phyloP scores from a whole-genome alignment of 1,140 invertebrate genomes.

The Thalassaphorura encarpata region DNA sequence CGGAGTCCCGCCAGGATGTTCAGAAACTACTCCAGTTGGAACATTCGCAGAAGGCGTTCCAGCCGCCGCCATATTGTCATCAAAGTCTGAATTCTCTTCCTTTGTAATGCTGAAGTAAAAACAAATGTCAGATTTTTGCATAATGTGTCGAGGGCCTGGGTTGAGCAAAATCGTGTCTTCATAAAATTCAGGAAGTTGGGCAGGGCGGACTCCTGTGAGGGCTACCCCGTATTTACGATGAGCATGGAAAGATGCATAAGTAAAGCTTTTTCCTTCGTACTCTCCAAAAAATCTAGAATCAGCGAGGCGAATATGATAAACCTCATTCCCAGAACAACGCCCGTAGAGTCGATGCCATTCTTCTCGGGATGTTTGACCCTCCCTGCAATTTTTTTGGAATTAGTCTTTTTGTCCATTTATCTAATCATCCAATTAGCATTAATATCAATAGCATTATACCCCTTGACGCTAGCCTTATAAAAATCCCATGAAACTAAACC shows the following conservation, averaged over 20 bases:
- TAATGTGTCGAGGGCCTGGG: constrained; percentile 72
- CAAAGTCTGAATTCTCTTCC: constrained; percentile 86
- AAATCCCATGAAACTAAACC: too few species aligned
- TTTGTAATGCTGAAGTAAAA: constrained; percentile 99
- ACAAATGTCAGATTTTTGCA: constrained; percentile 95
- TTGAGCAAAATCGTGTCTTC: constrained; percentile 91
- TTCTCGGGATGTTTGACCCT: constrained; percentile 91
- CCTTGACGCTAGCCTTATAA: too few species aligned
- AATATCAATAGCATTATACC: too few species aligned
- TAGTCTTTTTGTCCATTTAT: too few species aligned
- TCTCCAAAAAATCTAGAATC: constrained; percentile 97
- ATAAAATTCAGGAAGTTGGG: constrained; percentile 83
- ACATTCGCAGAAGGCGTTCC: not conserved
- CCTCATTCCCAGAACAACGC: constrained; percentile 98
- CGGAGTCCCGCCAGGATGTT: too few species aligned
- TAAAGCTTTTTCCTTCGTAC: constrained; percentile 97
- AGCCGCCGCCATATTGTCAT: constrained; percentile 18
- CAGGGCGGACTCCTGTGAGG: constrained; percentile 81
- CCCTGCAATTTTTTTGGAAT: constrained; percentile 50
- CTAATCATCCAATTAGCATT: too few species aligned
- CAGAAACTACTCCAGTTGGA: too few species aligned
- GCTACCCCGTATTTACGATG: constrained; percentile 79
- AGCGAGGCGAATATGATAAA: constrained; percentile 91
- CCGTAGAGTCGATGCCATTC: constrained; percentile 97
- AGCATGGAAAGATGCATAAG: constrained; percentile 89